Base-by-base conservation (phyloP, 2,113 vertebrate genomes). In the Larimichthys polyactis region DNA sequence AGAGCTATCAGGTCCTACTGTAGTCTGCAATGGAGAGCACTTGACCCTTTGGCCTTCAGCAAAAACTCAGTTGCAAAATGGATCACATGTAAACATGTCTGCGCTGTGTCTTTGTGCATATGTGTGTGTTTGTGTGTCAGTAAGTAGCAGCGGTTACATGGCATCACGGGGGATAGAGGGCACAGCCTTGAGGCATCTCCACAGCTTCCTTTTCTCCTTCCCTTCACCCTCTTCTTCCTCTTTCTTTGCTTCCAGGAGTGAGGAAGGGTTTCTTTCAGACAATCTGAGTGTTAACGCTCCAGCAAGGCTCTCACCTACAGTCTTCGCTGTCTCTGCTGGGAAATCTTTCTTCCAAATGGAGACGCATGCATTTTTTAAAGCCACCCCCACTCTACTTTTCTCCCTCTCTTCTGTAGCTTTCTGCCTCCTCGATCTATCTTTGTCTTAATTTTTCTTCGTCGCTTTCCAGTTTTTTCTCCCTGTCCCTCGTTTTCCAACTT, bases 331-430 rank as follows among this genome's bases (percentile, higher is more conserved):
- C 62, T 44, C 77, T 77, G 63, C 78, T 71, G 68, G 71, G 58
- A 74, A 43, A 14, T 1, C 20, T 65, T 48, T 69, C 63, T 24
- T 67, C 72, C 82, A 89, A 91, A 89, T 88, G 78, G 76, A 90
- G 79, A 87, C 11, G 2, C 86, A 87, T 91, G 65, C 79, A 90
- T 90, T 87, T 90, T 93, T 90, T 43, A 90, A 83, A 82, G 36
- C 73, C 24, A 10, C 44, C 65, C 54, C 40, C 22, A 27, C 82
- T 75, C 74, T 36, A 4, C 79, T 57, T 12, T 27, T 4, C 36
- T 87, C 63, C 17, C 19, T 79, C 17, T 75, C 36, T 52, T 54
- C 69, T 29, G 6, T 68, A 36, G 86, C 69, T 70, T 14, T 70
- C 66, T 83, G 66, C 58, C 60, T 74, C 67, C 49, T 84, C 54